Evolutionary conservation across 2,888 invertebrate species (phyloP).

Genomic region (Ctenicera cuprea): DNA sequence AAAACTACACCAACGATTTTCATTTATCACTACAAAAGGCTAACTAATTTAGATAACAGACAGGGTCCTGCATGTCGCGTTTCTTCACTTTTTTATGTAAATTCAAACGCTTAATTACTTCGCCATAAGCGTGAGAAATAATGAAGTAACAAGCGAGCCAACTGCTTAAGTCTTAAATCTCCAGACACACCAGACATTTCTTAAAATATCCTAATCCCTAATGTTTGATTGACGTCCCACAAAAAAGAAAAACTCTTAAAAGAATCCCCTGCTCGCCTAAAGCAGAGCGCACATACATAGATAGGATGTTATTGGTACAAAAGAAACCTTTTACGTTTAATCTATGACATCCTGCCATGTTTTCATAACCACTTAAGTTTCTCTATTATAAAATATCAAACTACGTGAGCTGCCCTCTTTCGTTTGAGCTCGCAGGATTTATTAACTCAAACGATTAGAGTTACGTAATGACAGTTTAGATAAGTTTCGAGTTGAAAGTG

Average conservation of each 20-base stretch:
- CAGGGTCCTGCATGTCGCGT: not conserved
- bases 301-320: conserved; percentile 54
- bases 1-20: conserved; percentile 46
- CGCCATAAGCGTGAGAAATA: conserved; percentile 41
- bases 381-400: conserved; percentile 28
- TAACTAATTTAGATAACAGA: conserved; percentile 47
- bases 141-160: conserved; percentile 18
- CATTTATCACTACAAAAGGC: conserved; percentile 45
- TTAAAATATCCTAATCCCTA: conserved; percentile 46
- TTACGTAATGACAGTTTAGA: conserved; percentile 26
- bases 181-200: conserved; percentile 36
- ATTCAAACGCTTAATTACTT: conserved; percentile 33
- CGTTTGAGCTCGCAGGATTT: conserved; percentile 22
- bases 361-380: conserved; percentile 52
- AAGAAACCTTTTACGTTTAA: conserved; percentile 57
- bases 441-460: not conserved
- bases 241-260: conserved; percentile 38
- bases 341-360: conserved; percentile 54
- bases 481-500: conserved; percentile 21
- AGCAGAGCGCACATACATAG: conserved; percentile 43
- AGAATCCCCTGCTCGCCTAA: conserved; percentile 26
- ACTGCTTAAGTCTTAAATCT: conserved; percentile 14
- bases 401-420: conserved; percentile 27
- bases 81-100: conserved; percentile 18
- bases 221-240: conserved; percentile 46